These are phyloP conservation scores for Caenorhabditis panamensis DNA, from an alignment of 2,888 invertebrate species.

Conservation along the genomic window DNA sequence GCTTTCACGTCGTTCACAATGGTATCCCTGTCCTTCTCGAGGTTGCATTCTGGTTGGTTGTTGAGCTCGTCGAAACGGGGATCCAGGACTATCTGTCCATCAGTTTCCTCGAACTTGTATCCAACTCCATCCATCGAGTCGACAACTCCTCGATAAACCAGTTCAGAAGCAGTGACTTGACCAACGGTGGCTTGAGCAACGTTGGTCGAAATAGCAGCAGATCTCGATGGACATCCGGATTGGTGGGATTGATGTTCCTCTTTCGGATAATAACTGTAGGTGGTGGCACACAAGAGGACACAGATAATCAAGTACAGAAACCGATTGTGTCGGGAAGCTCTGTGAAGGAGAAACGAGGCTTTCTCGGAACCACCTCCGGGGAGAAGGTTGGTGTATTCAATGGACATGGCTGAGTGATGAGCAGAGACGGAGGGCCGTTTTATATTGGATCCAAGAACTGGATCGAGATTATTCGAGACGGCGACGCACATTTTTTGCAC, in stretches of 20 bases:
- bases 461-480: not conserved
- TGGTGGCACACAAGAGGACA: not conserved
- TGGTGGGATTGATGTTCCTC: not conserved
- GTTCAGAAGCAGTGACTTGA: not conserved
- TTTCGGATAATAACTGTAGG: conserved; percentile 11
- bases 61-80: conserved; percentile 18
- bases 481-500: conserved; percentile 2
- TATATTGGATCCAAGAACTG: not conserved
- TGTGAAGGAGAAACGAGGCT: conserved; percentile 1
- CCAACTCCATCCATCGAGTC: conserved; percentile 20
- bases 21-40: not conserved
- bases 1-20: not conserved
- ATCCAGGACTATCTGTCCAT: not conserved
- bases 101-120: conserved; percentile 1
- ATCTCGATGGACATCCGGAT: not conserved
- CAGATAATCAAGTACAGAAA: conserved; percentile 18
- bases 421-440: not conserved
- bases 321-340: conserved; percentile 15
- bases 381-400: conserved; percentile 7
- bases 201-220: not conserved
- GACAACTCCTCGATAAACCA: conserved; percentile 14
- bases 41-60: conserved; percentile 8
- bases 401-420: conserved; percentile 2
- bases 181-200: not conserved
- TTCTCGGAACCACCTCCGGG: conserved; percentile 16